Conservation (phyloP, 2,113 vertebrate genomes). For the Microcebus tavaratra region DNA sequence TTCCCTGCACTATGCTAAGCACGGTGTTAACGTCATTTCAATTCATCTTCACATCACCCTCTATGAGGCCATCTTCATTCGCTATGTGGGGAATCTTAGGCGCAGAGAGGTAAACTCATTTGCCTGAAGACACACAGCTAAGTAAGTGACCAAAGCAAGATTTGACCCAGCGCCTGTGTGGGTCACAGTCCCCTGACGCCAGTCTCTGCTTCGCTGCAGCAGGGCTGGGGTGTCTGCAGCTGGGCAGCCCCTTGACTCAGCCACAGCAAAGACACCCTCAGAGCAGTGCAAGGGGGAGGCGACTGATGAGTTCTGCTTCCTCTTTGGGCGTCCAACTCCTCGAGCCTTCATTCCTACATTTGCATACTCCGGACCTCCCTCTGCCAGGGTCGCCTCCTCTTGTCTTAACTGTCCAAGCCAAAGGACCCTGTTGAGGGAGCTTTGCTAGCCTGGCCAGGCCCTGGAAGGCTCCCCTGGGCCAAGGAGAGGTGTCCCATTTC, state of each 20-base stretch:
- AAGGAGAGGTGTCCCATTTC: not conserved
- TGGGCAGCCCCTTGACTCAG: not conserved
- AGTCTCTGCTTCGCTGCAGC: not conserved
- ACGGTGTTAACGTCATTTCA: fast-evolving
- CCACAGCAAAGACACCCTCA: not conserved
- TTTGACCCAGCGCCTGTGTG: fast-evolving
- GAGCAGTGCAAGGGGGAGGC: fast-evolving
- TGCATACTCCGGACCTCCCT: not conserved
- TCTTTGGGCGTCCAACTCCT: fast-evolving
- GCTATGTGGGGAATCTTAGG: not conserved
- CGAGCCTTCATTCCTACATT: too few species aligned
- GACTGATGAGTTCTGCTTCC: not conserved
- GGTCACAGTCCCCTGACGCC: not conserved
- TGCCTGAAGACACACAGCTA: not conserved
- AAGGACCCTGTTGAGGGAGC: not conserved
- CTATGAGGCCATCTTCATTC: not conserved
- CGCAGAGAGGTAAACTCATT: not conserved
- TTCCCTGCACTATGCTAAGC: not conserved
- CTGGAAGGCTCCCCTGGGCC: not conserved
- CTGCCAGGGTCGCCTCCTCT: not conserved
- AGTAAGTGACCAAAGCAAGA: not conserved
- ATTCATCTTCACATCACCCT: not conserved
- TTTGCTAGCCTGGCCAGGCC: not conserved
- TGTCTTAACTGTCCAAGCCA: not conserved
- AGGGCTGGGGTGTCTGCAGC: not conserved